These are phyloP conservation scores for Cladopsammia gracilis DNA, from an alignment of 64 coral and sea anemone genomes.

Conservation along the genomic window DNA sequence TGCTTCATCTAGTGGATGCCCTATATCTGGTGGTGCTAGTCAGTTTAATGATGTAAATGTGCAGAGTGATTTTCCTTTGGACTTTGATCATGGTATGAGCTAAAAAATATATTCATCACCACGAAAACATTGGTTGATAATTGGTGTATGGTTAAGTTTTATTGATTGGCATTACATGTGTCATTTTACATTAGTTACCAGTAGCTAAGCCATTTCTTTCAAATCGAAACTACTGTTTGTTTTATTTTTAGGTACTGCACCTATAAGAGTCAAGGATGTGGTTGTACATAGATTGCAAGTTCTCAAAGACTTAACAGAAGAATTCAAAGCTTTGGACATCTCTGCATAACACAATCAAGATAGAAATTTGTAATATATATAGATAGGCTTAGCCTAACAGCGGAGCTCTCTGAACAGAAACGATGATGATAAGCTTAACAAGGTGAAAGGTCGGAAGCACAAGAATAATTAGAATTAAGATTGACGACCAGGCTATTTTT, in stretches of 20 bases:
- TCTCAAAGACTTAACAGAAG: constrained; percentile 59
- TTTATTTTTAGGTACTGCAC: constrained; percentile 41
- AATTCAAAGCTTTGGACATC: constrained; percentile 68
- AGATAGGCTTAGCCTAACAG: too few relatives aligned
- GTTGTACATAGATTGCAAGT: constrained; percentile 63
- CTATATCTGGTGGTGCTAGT: constrained; percentile 63
- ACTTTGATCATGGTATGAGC: constrained; percentile 67
- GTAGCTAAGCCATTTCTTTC: constrained; percentile 42
- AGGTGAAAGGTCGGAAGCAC: too few relatives aligned
- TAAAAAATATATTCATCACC: constrained; percentile 60
- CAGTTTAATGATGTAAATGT: constrained; percentile 58
- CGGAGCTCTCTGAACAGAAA: too few relatives aligned
- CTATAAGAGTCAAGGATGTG: constrained; percentile 45
- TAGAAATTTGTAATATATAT: too few relatives aligned
- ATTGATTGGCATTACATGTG: neutral
- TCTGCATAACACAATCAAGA: too few relatives aligned
- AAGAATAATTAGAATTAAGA: too few relatives aligned
- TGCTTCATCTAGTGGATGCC: constrained; percentile 56
- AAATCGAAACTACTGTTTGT: constrained; percentile 53
- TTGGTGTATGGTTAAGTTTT: neutral
- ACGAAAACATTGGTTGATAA: constrained; percentile 48
- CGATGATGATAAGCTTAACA: too few relatives aligned
- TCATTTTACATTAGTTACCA: constrained; percentile 31
- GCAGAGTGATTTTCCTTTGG: constrained; percentile 37
- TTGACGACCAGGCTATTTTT: too few relatives aligned